phyloP scores from a whole-genome alignment of 64 coral and sea anemone genomes.

The Anthopleura sola region DNA sequence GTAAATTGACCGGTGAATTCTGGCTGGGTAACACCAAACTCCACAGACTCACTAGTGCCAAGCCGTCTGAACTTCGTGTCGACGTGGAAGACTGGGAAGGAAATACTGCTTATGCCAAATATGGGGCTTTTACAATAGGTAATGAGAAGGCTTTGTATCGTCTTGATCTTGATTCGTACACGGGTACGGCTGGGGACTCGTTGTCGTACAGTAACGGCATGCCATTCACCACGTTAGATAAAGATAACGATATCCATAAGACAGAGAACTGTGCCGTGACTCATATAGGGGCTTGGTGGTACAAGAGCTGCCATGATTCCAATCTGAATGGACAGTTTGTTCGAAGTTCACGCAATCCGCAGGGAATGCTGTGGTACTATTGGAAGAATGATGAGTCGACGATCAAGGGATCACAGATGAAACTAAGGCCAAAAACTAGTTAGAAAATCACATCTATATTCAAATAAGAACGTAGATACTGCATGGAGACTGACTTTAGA shows the following conservation, averaged over 20 bases:
- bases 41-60: slow-evolving; percentile 2
- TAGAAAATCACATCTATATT: not conserved
- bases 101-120: slow-evolving; percentile 30
- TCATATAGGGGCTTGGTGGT: slow-evolving; percentile 31
- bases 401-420: slow-evolving; percentile 38
- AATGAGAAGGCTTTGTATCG: slow-evolving; percentile 10
- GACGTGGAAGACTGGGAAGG: slow-evolving; percentile 39
- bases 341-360: not conserved
- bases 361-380: slow-evolving; percentile 49
- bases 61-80: slow-evolving; percentile 5
- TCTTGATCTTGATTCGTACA: slow-evolving; percentile 14
- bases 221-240: slow-evolving; percentile 11
- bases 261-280: slow-evolving; percentile 29
- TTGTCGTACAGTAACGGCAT: slow-evolving; percentile 22
- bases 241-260: slow-evolving; percentile 23
- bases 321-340: slow-evolving; percentile 48
- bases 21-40: slow-evolving; percentile 44
- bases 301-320: slow-evolving; percentile 44
- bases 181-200: slow-evolving; percentile 35
- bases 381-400: slow-evolving; percentile 34
- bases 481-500: no score
- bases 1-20: slow-evolving; percentile 8
- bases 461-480: no score
- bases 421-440: slow-evolving; percentile 24
- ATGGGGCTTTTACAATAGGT: slow-evolving; percentile 11